Evolutionary conservation across 2,797 vertebrate genomes (phyloP).

Genomic region (Hylomyscus alleni): DNA sequence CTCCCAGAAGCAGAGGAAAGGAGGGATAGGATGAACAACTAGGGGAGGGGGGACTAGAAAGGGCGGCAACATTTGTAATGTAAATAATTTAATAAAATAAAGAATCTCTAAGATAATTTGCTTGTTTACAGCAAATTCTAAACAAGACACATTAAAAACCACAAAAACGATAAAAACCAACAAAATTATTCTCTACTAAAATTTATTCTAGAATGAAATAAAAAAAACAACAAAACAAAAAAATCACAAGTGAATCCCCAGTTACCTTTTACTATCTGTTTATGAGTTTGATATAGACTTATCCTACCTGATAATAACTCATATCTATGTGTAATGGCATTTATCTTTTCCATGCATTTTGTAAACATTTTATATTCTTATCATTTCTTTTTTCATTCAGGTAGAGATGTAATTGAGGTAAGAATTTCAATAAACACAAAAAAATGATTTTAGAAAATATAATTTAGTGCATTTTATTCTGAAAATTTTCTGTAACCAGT

Average conservation of each 20-base stretch:
- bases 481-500: neutral
- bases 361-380: neutral
- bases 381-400: neutral
- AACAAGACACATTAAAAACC: neutral
- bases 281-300: neutral
- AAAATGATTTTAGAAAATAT: neutral
- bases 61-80: neutral
- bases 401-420: neutral
- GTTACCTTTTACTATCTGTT: neutral
- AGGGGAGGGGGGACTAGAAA: neutral
- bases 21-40: too few relatives aligned
- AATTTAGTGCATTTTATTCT: neutral
- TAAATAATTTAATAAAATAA: neutral
- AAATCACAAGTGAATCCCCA: neutral
- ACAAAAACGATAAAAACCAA: neutral
- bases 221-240: neutral
- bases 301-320: neutral
- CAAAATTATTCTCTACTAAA: neutral
- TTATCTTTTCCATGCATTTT: neutral
- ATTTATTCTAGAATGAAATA: neutral
- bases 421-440: conserved; percentile 7
- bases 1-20: neutral
- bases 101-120: neutral
- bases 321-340: neutral
- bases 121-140: neutral